Evolutionary conservation across 2,888 invertebrate species (phyloP).

Genomic region (Drosophila lacicola): DNA sequence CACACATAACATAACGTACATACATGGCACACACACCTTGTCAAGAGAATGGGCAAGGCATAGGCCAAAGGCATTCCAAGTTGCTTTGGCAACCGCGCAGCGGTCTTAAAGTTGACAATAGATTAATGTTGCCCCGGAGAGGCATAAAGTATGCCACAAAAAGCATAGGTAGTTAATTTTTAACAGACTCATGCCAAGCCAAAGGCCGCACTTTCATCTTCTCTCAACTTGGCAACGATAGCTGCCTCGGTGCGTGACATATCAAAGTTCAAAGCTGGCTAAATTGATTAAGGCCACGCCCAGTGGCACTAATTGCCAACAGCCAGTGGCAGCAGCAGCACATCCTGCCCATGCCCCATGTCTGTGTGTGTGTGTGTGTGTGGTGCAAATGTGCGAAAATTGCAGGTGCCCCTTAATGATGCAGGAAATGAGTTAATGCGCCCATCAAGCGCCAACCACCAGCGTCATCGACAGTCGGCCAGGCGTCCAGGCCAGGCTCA

Average conservation of each 20-base stretch:
- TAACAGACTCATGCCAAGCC: slow-evolving; percentile 9
- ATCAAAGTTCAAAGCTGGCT: slow-evolving; percentile 23
- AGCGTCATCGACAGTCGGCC: slow-evolving; percentile 30
- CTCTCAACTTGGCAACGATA: not conserved
- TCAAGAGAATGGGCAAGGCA: slow-evolving; percentile 21
- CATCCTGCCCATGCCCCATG: not conserved
- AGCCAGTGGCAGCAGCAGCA: not conserved
- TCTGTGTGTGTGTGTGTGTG: not conserved
- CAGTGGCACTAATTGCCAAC: slow-evolving; percentile 34
- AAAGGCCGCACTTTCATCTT: slow-evolving; percentile 6
- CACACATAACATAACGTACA: slow-evolving; percentile 8
- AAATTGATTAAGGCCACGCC: slow-evolving; percentile 22
- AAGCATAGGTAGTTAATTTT: slow-evolving; percentile 36
- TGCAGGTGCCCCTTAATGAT: slow-evolving; percentile 71
- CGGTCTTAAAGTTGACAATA: slow-evolving; percentile 52
- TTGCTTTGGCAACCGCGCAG: slow-evolving; percentile 12
- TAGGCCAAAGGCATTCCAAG: slow-evolving; percentile 31
- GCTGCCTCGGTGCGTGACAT: slow-evolving; percentile 14
- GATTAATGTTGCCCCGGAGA: slow-evolving; percentile 51
- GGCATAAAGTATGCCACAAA: slow-evolving; percentile 32
- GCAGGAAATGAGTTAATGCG: slow-evolving; percentile 77
- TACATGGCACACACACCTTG: slow-evolving; percentile 44
- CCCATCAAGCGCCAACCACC: slow-evolving; percentile 50
- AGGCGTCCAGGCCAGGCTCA: slow-evolving; percentile 10
- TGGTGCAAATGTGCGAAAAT: slow-evolving; percentile 53